Conservation (phyloP, 2,888 invertebrate genomes). For the Chrysolina haemoptera region DNA sequence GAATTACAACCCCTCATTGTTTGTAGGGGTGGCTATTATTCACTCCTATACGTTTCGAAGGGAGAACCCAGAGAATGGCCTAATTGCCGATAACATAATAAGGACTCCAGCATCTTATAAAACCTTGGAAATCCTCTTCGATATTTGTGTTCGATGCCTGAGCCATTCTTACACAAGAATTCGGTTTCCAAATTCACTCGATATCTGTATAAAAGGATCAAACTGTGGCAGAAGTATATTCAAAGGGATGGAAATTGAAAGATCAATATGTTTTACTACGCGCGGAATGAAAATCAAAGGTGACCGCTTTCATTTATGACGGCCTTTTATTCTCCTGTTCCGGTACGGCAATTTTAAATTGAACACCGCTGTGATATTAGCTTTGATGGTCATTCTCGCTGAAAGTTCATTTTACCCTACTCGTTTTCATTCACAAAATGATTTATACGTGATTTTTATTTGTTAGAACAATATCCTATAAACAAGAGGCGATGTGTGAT, state of each 20-base stretch:
- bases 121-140: background rate
- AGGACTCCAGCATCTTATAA: slow-evolving; percentile 14
- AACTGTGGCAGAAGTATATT: background rate
- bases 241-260: background rate
- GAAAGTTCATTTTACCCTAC: background rate
- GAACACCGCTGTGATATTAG: background rate
- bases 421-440: no score
- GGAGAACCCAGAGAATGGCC: slow-evolving; percentile 3
- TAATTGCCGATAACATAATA: slow-evolving; percentile 24
- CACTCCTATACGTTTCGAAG: background rate
- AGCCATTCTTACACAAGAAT: background rate
- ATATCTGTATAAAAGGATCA: background rate
- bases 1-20: background rate
- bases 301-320: background rate
- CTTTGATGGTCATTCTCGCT: background rate
- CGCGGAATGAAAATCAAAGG: background rate
- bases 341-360: background rate
- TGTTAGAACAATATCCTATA: no score
- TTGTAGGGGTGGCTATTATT: background rate
- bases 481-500: no score
- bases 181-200: background rate
- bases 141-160: slow-evolving; percentile 13
- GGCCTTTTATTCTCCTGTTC: slow-evolving; percentile 1
- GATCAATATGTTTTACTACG: background rate
- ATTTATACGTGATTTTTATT: no score